A percentile compares a stretch with the other conserved stretches of the same genome.
phyloP scores from a whole-genome alignment of 2,888 invertebrate species.

The Macroteleia sp. region DNA sequence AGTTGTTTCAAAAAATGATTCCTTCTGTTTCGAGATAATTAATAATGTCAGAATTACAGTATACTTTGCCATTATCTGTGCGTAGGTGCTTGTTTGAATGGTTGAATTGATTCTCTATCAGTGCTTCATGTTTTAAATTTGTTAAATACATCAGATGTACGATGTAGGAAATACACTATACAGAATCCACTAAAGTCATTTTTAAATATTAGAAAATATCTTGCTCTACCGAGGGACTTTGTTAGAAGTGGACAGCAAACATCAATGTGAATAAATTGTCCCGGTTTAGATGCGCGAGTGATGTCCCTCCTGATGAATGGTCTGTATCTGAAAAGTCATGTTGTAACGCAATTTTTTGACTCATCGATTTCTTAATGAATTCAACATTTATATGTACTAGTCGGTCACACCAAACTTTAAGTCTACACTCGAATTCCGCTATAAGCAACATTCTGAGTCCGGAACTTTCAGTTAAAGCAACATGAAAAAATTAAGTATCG shows the following conservation, averaged over 20 bases:
- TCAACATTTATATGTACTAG: slow-evolving; percentile 18
- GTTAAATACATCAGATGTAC: slow-evolving; percentile 56
- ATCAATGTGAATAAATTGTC: slow-evolving; percentile 6
- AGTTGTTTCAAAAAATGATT: slow-evolving; percentile 31
- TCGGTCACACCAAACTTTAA: slow-evolving; percentile 3
- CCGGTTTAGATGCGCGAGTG: no score
- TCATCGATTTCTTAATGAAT: slow-evolving; percentile 1
- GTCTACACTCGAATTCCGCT: no score
- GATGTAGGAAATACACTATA: slow-evolving; percentile 48
- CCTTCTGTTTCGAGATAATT: slow-evolving; percentile 26
- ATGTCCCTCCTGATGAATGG: no score
- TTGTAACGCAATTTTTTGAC: not conserved
- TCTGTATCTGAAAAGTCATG: no score
- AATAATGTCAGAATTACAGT: slow-evolving; percentile 24
- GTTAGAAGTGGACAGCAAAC: slow-evolving; percentile 18
- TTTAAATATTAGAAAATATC: slow-evolving; percentile 54
- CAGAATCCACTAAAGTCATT: slow-evolving; percentile 42
- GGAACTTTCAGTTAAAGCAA: no score
- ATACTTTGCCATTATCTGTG: slow-evolving; percentile 58
- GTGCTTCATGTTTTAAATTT: slow-evolving; percentile 13
- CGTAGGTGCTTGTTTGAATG: slow-evolving; percentile 30
- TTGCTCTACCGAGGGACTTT: slow-evolving; percentile 43
- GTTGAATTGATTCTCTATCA: slow-evolving; percentile 39
- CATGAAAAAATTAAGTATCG: no score
- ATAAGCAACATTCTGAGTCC: no score